phyloP scores from a whole-genome alignment of 2,113 vertebrate species.

The Limanda limanda region DNA sequence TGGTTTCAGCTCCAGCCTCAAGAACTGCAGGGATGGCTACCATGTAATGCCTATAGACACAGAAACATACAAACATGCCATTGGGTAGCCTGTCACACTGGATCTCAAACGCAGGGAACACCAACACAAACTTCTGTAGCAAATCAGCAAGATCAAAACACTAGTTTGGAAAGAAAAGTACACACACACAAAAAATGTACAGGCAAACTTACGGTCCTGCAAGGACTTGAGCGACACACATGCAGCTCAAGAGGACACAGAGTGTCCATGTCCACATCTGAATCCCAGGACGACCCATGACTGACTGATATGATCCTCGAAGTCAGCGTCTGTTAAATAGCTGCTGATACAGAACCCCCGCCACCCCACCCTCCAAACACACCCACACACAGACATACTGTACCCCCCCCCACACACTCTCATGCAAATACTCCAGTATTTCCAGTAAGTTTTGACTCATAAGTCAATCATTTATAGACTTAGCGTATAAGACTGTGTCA shows the following conservation, averaged over 20 bases:
- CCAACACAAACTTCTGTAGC: background rate
- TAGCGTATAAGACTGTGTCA: too few species aligned
- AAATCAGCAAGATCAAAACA: background rate
- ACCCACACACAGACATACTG: background rate
- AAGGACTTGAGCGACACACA: constrained; percentile 12
- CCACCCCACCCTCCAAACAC: background rate
- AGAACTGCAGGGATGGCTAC: constrained; percentile 77
- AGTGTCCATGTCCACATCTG: constrained; percentile 56
- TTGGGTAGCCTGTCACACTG: background rate
- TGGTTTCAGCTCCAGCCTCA: constrained; percentile 67
- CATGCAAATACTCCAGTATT: background rate
- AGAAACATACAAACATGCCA: background rate
- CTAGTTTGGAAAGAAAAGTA: background rate
- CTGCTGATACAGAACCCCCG: background rate
- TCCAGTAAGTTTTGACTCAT: background rate
- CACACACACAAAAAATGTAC: background rate
- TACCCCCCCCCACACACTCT: background rate
- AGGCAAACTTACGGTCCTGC: constrained; percentile 66
- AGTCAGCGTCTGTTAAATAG: constrained; percentile 47
- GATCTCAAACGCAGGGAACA: background rate
- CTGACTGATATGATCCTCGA: constrained; percentile 24
- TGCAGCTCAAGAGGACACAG: constrained; percentile 51
- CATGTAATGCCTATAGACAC: constrained; percentile 60
- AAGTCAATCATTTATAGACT: constrained; percentile 25
- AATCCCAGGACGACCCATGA: constrained; percentile 59